These are phyloP conservation scores for Hemiprocne comata DNA, from an alignment of 2,113 vertebrate species.

Conservation along the genomic window DNA sequence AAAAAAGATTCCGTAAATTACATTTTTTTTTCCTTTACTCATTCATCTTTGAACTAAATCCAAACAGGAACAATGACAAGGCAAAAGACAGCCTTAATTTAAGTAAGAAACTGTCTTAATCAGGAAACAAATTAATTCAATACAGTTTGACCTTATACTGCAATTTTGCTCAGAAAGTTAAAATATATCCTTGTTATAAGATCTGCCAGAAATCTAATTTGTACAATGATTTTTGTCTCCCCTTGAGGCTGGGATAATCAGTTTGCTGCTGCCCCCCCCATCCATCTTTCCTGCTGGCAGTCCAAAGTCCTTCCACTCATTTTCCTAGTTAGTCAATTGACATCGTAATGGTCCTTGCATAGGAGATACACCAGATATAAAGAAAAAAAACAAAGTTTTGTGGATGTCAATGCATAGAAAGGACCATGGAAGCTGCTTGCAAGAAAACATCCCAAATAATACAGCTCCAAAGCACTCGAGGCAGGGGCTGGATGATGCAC, in stretches of 20 bases:
- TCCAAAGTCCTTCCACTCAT: background rate
- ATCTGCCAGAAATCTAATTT: background rate
- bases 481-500: background rate
- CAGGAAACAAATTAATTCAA: constrained; percentile 21
- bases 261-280: background rate
- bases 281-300: background rate
- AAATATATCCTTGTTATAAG: background rate
- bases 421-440: too few species aligned
- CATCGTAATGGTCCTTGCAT: background rate
- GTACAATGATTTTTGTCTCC: background rate
- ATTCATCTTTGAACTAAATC: constrained; percentile 36
- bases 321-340: background rate
- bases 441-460: too few species aligned
- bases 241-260: background rate
- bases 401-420: background rate
- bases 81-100: constrained; percentile 19
- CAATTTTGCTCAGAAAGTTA: constrained; percentile 7
- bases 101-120: background rate
- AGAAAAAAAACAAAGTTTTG: background rate
- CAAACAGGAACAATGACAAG: background rate
- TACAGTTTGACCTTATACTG: constrained; percentile 1
- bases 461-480: background rate
- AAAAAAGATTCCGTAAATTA: background rate
- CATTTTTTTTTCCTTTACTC: background rate
- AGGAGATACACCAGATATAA: background rate